These are phyloP conservation scores for Drosophila greeni DNA, from an alignment of 2,888 invertebrate genomes.

Conservation along the genomic window DNA sequence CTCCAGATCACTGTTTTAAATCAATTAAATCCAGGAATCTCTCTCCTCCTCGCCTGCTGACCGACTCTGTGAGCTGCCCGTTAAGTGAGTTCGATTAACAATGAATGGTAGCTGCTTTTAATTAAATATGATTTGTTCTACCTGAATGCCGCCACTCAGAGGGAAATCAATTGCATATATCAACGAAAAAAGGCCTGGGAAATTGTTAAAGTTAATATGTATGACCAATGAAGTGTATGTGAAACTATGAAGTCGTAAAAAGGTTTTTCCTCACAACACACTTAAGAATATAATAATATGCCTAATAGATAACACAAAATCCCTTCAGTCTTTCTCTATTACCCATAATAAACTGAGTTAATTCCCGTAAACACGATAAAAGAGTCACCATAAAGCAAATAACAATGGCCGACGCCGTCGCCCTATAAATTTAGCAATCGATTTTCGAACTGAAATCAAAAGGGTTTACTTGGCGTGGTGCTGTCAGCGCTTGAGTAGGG, in stretches of 20 bases:
- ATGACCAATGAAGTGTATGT: not conserved
- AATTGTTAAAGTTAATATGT: not conserved
- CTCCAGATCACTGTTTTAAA: conserved; percentile 42
- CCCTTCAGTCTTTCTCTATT: not conserved
- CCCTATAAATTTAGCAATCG: conserved; percentile 44
- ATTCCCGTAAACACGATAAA: conserved; percentile 28
- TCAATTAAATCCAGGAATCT: conserved; percentile 49
- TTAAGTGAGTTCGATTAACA: conserved; percentile 24
- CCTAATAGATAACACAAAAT: not conserved
- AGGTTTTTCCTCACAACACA: too few relatives aligned
- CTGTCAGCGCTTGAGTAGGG: conserved; percentile 66
- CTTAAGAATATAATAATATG: too few relatives aligned
- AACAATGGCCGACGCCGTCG: not conserved
- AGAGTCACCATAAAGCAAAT: conserved; percentile 19
- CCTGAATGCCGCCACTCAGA: conserved; percentile 16
- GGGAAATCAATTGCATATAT: conserved; percentile 12
- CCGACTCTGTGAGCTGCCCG: conserved; percentile 3
- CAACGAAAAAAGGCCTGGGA: not conserved
- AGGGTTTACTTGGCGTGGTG: conserved; percentile 48
- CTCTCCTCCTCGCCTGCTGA: conserved; percentile 6
- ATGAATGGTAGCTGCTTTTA: conserved; percentile 7
- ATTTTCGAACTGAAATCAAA: conserved; percentile 63
- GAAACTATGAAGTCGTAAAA: not conserved
- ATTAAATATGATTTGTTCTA: conserved; percentile 30
- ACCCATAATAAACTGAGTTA: conserved; percentile 15